These are phyloP conservation scores for Tachysurus vachellii DNA, from an alignment of 2,113 vertebrate species.

Conservation along the genomic window DNA sequence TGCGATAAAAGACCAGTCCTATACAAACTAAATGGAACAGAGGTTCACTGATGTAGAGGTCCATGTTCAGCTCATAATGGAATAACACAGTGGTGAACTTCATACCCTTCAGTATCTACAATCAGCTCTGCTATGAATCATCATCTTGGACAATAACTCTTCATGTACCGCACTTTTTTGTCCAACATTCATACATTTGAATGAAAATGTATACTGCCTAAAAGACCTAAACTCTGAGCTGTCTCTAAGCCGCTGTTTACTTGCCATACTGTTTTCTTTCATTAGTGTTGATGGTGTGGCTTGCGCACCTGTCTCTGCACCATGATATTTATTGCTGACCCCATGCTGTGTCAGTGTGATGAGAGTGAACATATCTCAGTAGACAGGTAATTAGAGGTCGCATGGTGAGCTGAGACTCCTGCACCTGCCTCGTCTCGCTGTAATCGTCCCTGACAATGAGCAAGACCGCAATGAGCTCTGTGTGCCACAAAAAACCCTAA, in stretches of 20 bases:
- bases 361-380: slow-evolving; percentile 47
- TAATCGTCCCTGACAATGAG: slow-evolving; percentile 47
- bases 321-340: slow-evolving; percentile 49
- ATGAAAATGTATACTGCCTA: not conserved
- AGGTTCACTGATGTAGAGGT: not conserved
- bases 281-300: slow-evolving; percentile 25
- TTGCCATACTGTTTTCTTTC: not conserved
- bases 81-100: not conserved
- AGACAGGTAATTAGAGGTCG: slow-evolving; percentile 49
- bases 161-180: not conserved
- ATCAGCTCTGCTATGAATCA: not conserved
- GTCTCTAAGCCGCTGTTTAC: not conserved
- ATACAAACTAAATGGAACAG: not conserved
- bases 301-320: slow-evolving; percentile 29
- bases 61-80: not conserved
- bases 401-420: slow-evolving; percentile 28
- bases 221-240: not conserved
- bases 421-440: slow-evolving; percentile 34
- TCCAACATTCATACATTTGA: not conserved
- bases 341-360: slow-evolving; percentile 41
- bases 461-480: slow-evolving; percentile 1
- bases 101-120: not conserved
- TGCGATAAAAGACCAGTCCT: not conserved
- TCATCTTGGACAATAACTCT: not conserved
- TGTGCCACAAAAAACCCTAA: slow-evolving; percentile 27